These are phyloP conservation scores for Ochotona princeps DNA, from an alignment of 2,113 vertebrate genomes.

Conservation along the genomic window DNA sequence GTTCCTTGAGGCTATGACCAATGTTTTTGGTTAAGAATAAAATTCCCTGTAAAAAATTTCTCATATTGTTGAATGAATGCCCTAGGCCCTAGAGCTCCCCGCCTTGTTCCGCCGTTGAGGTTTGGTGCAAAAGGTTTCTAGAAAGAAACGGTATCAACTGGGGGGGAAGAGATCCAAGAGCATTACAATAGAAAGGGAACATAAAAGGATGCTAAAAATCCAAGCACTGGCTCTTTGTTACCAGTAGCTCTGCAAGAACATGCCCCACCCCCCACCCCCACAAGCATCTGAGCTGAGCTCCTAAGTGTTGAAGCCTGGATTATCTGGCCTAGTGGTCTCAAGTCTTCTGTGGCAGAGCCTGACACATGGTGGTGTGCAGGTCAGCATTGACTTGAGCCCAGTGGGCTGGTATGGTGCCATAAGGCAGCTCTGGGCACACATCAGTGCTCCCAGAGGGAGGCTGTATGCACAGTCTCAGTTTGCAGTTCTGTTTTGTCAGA, in stretches of 20 bases:
- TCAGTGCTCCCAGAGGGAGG: not conserved
- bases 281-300: not conserved
- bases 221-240: not conserved
- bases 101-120: not conserved
- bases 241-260: constrained; percentile 30
- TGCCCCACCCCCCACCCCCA: not conserved
- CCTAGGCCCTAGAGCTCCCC: not conserved
- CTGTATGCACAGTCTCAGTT: not conserved
- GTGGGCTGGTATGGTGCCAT: not conserved
- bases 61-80: not conserved
- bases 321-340: not conserved
- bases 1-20: constrained; percentile 40
- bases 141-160: not conserved
- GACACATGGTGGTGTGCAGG: not conserved
- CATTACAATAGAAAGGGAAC: not conserved
- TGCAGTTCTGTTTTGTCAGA: constrained; percentile 48
- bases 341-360: not conserved
- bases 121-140: not conserved
- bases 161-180: constrained; percentile 20
- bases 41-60: constrained; percentile 13
- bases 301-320: not conserved
- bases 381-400: not conserved
- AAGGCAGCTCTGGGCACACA: too few species aligned
- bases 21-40: constrained; percentile 54
- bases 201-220: not conserved